phyloP scores from a whole-genome alignment of 2,113 vertebrate species.

The Albula glossodonta region DNA sequence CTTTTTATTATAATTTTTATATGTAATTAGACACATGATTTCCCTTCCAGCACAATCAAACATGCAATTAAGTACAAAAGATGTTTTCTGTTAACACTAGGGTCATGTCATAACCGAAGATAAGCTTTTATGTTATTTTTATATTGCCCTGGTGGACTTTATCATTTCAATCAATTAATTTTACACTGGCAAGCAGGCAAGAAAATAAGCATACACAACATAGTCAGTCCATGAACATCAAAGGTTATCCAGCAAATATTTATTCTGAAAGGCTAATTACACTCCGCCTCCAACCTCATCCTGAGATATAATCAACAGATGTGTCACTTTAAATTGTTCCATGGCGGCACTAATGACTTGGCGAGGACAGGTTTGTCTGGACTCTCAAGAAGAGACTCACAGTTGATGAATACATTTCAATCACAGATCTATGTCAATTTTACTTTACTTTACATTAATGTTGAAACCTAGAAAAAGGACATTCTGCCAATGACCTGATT shows the following conservation, averaged over 20 bases:
- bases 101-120: not conserved
- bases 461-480: too few relatives aligned
- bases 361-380: too few relatives aligned
- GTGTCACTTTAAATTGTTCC: too few relatives aligned
- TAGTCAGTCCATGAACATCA: not conserved
- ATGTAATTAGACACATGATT: not conserved
- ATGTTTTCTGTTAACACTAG: not conserved
- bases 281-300: not conserved
- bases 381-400: too few relatives aligned
- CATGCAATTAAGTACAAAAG: not conserved
- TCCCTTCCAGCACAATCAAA: not conserved
- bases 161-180: not conserved
- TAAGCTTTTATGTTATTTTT: not conserved
- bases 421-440: too few relatives aligned
- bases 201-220: not conserved
- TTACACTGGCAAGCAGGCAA: not conserved
- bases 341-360: too few relatives aligned
- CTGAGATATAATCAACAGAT: too few relatives aligned
- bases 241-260: not conserved
- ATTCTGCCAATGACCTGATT: too few relatives aligned
- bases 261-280: slow-evolving; percentile 2
- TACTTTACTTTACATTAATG: too few relatives aligned
- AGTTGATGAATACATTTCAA: too few relatives aligned
- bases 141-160: not conserved
- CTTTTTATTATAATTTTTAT: too few relatives aligned